Percentiles rank a stretch among this genome's conserved stretches.
Evolutionary conservation across 2,113 vertebrate genomes (phyloP).

Genomic region (Bubo bubo): DNA sequence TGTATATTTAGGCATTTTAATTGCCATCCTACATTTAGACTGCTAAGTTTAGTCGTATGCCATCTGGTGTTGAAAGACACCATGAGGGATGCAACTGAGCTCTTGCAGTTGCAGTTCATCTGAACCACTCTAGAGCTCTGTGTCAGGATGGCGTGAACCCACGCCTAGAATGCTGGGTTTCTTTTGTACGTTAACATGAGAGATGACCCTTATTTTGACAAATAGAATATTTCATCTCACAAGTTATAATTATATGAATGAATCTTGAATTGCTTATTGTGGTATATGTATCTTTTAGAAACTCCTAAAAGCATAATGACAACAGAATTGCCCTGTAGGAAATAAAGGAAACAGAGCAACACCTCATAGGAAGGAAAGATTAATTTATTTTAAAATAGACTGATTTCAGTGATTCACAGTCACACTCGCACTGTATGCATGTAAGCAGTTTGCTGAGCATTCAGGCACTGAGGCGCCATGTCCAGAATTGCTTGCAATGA

Average conservation of each 20-base stretch:
- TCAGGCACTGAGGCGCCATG: too few species aligned
- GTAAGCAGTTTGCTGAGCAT: neutral
- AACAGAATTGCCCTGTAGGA: neutral
- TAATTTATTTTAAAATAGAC: neutral
- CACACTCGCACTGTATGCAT: neutral
- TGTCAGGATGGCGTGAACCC: neutral
- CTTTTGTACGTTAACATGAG: neutral
- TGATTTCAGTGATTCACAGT: neutral
- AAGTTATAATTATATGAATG: neutral
- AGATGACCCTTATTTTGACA: neutral
- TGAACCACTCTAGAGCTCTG: neutral
- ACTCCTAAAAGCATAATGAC: neutral
- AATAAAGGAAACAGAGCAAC: neutral
- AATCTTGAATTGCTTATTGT: neutral
- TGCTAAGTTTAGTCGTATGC: neutral
- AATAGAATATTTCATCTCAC: neutral
- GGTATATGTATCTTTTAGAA: neutral
- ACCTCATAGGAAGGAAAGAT: neutral
- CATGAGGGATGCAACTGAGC: neutral
- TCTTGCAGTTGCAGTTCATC: accelerated
- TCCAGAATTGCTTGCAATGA: neutral
- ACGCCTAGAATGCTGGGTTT: neutral
- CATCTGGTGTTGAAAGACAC: neutral
- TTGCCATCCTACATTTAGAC: neutral
- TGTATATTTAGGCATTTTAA: neutral